Conservation (phyloP, 2,888 invertebrate genomes). For the Venustoraphidia nigricollis region DNA sequence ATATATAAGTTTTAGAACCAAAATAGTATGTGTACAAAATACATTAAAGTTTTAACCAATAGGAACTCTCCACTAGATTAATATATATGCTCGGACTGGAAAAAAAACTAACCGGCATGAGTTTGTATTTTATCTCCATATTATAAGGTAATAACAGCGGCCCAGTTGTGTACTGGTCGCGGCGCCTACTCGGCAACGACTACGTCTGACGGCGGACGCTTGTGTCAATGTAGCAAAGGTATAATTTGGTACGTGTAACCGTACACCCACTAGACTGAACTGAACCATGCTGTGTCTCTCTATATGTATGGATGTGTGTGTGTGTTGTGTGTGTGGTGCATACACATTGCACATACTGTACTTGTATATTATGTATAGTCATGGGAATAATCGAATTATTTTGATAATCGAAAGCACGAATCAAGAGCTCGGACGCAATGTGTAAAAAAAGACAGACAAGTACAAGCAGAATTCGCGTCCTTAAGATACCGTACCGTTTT, state of each 20-base stretch:
- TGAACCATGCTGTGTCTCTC: not conserved
- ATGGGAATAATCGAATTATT: too few relatives aligned
- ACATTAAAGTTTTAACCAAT: constrained; percentile 2
- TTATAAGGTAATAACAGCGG: constrained; percentile 1
- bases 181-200: too few relatives aligned
- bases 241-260: not conserved
- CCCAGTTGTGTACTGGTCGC: not conserved
- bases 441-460: too few relatives aligned
- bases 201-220: not conserved
- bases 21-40: not conserved
- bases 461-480: too few relatives aligned
- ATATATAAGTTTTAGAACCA: too few relatives aligned
- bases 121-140: constrained; percentile 3
- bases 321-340: not conserved
- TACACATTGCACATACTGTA: too few relatives aligned
- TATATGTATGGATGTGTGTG: not conserved
- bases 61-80: not conserved
- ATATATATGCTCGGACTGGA: not conserved
- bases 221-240: constrained; percentile 1
- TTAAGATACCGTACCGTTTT: too few relatives aligned
- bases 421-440: too few relatives aligned
- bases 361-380: too few relatives aligned
- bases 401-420: too few relatives aligned
- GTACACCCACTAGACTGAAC: not conserved
- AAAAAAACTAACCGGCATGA: not conserved